A percentile compares a stretch with the other conserved stretches of the same genome.
These are phyloP conservation scores for Novumbra hubbsi DNA, from an alignment of 2,797 vertebrate species.

Conservation along the genomic window DNA sequence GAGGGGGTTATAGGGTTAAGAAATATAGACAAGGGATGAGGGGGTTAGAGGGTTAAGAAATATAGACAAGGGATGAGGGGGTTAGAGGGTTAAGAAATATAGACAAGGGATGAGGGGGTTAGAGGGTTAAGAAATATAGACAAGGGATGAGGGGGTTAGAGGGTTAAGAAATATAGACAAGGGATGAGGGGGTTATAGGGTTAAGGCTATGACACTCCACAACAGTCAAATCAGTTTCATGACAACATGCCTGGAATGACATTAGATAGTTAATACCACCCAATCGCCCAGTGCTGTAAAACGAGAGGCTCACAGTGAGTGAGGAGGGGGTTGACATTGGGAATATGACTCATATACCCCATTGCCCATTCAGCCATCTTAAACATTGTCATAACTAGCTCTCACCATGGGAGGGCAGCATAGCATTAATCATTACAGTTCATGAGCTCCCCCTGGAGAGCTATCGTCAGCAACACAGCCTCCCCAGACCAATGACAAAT, in stretches of 20 bases:
- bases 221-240: slow-evolving; percentile 49
- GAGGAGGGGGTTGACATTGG: slow-evolving; percentile 52
- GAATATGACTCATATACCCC: slow-evolving; percentile 40
- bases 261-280: slow-evolving; percentile 60
- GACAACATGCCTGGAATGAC: slow-evolving; percentile 52
- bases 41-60: too few species aligned
- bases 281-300: slow-evolving; percentile 53
- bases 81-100: not conserved
- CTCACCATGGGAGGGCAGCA: slow-evolving; percentile 64
- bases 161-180: too few species aligned
- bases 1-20: too few species aligned
- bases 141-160: too few species aligned
- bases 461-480: slow-evolving; percentile 55
- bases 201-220: slow-evolving; percentile 67
- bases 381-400: slow-evolving; percentile 39
- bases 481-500: slow-evolving; percentile 58
- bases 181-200: slow-evolving; percentile 35
- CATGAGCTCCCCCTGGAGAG: slow-evolving; percentile 39
- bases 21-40: too few species aligned
- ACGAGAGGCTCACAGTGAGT: slow-evolving; percentile 19
- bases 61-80: not conserved
- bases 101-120: too few species aligned
- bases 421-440: slow-evolving; percentile 40
- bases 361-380: slow-evolving; percentile 21
- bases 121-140: too few species aligned